A percentile compares a stretch with the other conserved stretches of the same genome.
These are phyloP conservation scores for Ochropleura leucogaster DNA, from an alignment of 2,888 invertebrate genomes.

Conservation along the genomic window DNA sequence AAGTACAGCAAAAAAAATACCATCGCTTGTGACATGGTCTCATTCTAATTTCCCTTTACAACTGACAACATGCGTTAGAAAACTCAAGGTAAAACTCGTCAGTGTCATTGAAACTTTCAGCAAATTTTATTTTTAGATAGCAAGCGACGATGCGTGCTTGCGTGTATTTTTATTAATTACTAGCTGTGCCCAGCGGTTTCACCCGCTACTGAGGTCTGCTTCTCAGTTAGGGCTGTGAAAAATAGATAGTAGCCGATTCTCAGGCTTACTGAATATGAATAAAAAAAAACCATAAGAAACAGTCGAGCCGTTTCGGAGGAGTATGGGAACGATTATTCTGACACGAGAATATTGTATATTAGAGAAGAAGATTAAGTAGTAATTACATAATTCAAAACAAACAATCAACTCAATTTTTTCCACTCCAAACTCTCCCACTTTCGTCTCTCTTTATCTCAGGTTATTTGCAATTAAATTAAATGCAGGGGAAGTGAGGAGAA, in stretches of 20 bases:
- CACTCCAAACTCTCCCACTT: not conserved
- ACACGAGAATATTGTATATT: too few species aligned
- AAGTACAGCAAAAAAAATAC: not conserved
- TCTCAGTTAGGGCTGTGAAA: too few species aligned
- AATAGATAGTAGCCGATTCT: too few species aligned
- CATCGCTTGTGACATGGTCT: not conserved
- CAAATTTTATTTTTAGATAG: constrained; percentile 27
- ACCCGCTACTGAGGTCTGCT: too few species aligned
- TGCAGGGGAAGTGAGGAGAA: not conserved
- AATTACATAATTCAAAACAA: too few species aligned
- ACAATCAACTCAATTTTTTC: too few species aligned
- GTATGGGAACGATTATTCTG: too few species aligned
- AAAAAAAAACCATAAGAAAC: too few species aligned
- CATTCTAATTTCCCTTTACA: constrained; percentile 8
- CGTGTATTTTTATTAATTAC: not conserved
- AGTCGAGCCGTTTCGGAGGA: too few species aligned
- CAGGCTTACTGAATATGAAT: too few species aligned
- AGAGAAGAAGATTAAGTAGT: too few species aligned
- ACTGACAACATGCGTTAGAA: constrained; percentile 8
- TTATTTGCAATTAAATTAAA: not conserved
- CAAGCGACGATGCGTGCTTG: not conserved
- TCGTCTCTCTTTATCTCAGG: not conserved
- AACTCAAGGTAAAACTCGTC: constrained; percentile 40
- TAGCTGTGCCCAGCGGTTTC: not conserved
- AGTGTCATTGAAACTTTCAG: constrained; percentile 22